These are phyloP conservation scores for Drosophila willistoni DNA, from an alignment of 1,140 invertebrate species.

Conservation along the genomic window DNA sequence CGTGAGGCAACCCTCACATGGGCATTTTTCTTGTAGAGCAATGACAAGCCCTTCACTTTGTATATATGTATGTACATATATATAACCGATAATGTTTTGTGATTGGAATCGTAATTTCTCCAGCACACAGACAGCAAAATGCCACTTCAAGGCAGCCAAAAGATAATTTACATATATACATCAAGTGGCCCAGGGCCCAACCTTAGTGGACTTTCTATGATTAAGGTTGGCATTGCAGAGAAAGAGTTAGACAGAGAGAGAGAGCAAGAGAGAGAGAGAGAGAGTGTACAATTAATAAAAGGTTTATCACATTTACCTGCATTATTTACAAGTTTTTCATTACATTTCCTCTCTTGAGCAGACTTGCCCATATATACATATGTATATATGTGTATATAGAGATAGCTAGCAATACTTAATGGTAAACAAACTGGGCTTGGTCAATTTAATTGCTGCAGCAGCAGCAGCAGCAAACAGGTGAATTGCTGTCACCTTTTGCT, in stretches of 20 bases:
- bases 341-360: constrained; percentile 31
- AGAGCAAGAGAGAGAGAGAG: too few relatives aligned
- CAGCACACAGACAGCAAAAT: constrained; percentile 19
- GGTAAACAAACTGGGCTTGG: constrained; percentile 24
- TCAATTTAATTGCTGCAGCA: constrained; percentile 68
- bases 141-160: constrained; percentile 30
- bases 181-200: constrained; percentile 32
- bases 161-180: constrained; percentile 43
- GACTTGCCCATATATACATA: constrained; percentile 23
- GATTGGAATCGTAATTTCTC: constrained; percentile 68
- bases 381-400: background rate
- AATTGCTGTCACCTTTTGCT: constrained; percentile 8
- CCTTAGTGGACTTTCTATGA: constrained; percentile 58
- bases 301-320: constrained; percentile 55
- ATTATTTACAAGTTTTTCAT: constrained; percentile 37
- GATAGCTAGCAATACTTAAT: too few relatives aligned
- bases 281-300: constrained; percentile 61
- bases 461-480: constrained; percentile 18
- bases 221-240: constrained; percentile 11
- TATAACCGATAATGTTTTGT: constrained; percentile 43
- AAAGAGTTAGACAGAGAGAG: too few relatives aligned
- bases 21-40: constrained; percentile 12
- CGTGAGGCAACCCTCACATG: constrained; percentile 26
- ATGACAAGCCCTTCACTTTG: constrained; percentile 69
- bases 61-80: too few relatives aligned